A percentile compares a stretch with the other conserved stretches of the same genome.
Conservation (phyloP, 1,140 invertebrate species). For the Anastatus disparis region DNA sequence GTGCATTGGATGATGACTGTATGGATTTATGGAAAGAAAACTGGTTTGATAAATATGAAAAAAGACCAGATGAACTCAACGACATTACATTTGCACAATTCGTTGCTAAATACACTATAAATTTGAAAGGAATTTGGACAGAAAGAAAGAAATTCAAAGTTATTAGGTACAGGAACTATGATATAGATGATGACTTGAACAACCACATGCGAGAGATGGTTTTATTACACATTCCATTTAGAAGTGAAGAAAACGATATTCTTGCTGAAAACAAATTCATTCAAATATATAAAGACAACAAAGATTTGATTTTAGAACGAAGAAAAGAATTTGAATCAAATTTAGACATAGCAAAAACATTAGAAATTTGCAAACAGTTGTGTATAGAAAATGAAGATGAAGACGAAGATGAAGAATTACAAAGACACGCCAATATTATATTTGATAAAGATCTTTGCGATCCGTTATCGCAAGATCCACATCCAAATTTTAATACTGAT, state of each 20-base stretch:
- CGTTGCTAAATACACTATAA: too few relatives aligned
- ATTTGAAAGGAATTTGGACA: too few relatives aligned
- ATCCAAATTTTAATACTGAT: constrained; percentile 35
- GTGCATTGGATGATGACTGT: too few relatives aligned
- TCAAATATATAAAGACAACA: constrained; percentile 41
- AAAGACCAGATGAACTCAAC: too few relatives aligned
- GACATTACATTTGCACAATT: too few relatives aligned
- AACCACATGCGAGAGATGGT: constrained; percentile 52
- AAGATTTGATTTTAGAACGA: constrained; percentile 24
- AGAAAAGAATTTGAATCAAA: constrained; percentile 24
- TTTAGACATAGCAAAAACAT: too few relatives aligned
- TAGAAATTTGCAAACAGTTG: neutral
- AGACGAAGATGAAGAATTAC: neutral
- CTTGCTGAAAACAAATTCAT: constrained; percentile 49
- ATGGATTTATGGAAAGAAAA: constrained; percentile 51
- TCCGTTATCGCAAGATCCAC: constrained; percentile 14
- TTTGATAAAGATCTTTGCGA: constrained; percentile 28
- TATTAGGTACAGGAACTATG: constrained; percentile 55
- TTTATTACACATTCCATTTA: constrained; percentile 52
- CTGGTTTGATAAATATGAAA: constrained; percentile 51
- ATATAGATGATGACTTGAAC: constrained; percentile 45
- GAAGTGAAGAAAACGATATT: constrained; percentile 52
- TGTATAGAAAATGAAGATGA: constrained; percentile 21
- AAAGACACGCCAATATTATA: constrained; percentile 3
- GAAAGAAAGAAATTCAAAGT: too few relatives aligned